These are phyloP conservation scores for Lemur catta DNA, from an alignment of 2,797 vertebrate genomes.

Conservation along the genomic window DNA sequence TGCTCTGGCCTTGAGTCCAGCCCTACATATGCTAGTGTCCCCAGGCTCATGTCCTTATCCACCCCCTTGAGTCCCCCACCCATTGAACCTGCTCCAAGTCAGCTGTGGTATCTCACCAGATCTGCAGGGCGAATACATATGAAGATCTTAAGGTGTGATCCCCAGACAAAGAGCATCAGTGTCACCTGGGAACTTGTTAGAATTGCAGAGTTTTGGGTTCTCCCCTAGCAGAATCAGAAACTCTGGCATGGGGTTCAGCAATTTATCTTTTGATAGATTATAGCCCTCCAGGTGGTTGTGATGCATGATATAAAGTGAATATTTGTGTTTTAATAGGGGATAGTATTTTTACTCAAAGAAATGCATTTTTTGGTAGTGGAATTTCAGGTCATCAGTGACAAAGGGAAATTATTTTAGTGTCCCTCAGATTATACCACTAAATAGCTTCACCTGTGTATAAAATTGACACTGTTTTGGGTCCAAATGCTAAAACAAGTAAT, in stretches of 20 bases:
- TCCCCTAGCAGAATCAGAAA: neutral
- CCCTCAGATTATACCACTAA: neutral
- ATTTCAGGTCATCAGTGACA: conserved; percentile 5
- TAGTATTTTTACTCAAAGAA: neutral
- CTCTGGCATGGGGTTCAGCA: neutral
- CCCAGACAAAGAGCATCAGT: neutral
- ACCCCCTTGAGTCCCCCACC: neutral
- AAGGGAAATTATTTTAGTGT: neutral
- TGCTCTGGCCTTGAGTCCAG: neutral
- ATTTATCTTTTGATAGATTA: neutral
- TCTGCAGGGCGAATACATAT: neutral
- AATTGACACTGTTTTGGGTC: neutral
- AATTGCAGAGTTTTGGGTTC: neutral
- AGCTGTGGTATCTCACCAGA: neutral
- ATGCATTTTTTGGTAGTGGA: neutral
- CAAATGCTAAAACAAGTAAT: conserved; percentile 12
- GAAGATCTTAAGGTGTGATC: neutral
- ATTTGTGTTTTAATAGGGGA: conserved; percentile 3
- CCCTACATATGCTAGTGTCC: neutral
- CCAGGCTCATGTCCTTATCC: neutral
- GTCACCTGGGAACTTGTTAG: neutral
- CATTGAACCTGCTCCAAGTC: neutral
- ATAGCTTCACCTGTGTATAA: neutral
- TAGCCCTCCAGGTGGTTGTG: neutral
- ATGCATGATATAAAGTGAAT: neutral